Evolutionary conservation across 2,888 invertebrate species (phyloP).

Genomic region (Diplazon laetatorius): DNA sequence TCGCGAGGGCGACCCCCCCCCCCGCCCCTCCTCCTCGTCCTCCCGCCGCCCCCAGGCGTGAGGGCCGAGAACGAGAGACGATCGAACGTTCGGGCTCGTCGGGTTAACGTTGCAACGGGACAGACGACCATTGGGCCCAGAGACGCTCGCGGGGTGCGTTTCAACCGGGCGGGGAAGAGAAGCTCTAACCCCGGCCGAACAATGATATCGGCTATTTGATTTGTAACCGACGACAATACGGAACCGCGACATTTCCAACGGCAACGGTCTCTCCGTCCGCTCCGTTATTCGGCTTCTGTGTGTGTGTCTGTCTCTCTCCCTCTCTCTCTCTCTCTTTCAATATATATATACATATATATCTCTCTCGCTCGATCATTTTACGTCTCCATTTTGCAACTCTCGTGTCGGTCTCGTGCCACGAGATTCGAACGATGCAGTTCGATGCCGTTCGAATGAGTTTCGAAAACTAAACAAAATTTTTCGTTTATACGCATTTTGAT

Average conservation of each 20-base stretch:
- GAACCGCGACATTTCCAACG: slow-evolving; percentile 74
- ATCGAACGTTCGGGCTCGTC: slow-evolving; percentile 25
- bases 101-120: slow-evolving; percentile 60
- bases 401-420: slow-evolving; percentile 3
- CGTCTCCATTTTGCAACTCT: neutral
- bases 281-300: slow-evolving; percentile 37
- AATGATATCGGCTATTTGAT: slow-evolving; percentile 83
- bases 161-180: slow-evolving; percentile 51
- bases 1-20: slow-evolving; percentile 64
- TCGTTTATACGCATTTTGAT: no score
- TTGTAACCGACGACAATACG: slow-evolving; percentile 82
- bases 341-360: neutral
- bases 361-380: neutral
- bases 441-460: no score
- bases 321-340: slow-evolving; percentile 18
- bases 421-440: neutral
- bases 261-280: slow-evolving; percentile 25
- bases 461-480: no score
- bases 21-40: no score
- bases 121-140: slow-evolving; percentile 38
- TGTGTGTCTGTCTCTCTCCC: no score
- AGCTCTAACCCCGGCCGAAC: slow-evolving; percentile 75
- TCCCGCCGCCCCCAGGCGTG: slow-evolving; percentile 36
- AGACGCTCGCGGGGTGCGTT: slow-evolving; percentile 50
- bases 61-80: slow-evolving; percentile 38